Base-by-base conservation (phyloP, 2,797 vertebrate genomes). In the Eurystomus glaucurus region DNA sequence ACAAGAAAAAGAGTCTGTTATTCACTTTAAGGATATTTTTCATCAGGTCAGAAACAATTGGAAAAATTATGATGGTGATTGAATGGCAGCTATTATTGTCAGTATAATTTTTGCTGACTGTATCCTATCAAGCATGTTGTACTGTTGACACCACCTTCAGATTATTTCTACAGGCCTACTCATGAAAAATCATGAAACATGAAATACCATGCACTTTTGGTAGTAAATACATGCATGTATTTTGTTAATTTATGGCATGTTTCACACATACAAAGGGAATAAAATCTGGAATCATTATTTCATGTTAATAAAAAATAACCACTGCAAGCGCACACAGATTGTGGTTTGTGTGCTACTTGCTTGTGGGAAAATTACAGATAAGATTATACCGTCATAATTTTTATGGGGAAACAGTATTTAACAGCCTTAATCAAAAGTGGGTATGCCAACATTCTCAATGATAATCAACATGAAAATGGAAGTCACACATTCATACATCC, bases 401-500 rank as follows among this genome's bases (percentile, higher is more conserved):
- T 95, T 94, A 72, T 64, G 57, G 57, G 54, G 31, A 84, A 86
- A 66, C 20, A 54, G 16, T 81, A 93, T 79, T 87, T 60, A 75
- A 93, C 33, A 86, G 33, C 71, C 83, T 86, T 86, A 92, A 69
- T 68, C 64, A 84, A 93, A 96, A 93, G 83, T 35, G 43, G 35
- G 50, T 61, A 95, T 87, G 71, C 83, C 95, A 96, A 62, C 45
- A 65, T 88, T 95, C 84, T 69, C 52, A 91, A 39, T 84, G 92
- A 95, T 70, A 97, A 95, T 41, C 11, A 2, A 96, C 62, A 78
- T 81, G 33, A 80, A 95, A 94, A 96, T 64, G 23, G 48, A 95
- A 97, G 95, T 92, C 90, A 96, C 58, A 66, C 61, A 95, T 89
- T 92, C 58, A 98, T 83, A 97, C 74, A 77, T 71, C 7, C 95